Base-by-base conservation (phyloP, 2,113 vertebrate species). In the Morone chrysops region DNA sequence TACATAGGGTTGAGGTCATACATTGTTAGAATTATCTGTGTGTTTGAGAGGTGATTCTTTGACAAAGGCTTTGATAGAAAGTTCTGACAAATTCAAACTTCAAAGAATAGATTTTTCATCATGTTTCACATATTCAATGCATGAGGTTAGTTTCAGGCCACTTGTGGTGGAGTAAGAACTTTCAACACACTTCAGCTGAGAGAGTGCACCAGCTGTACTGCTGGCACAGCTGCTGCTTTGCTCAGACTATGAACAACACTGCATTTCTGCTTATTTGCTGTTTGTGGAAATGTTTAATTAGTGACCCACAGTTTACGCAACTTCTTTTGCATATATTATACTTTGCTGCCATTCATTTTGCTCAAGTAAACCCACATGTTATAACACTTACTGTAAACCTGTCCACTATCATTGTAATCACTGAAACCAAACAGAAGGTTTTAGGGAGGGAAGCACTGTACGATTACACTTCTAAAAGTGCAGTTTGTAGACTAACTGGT, bases 151-250 rank as follows among this genome's bases (percentile, higher is more conserved):
- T 76, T 69, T 68, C 20, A 73, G 65, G 50, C 67, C 43, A 38
- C 40, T 45, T 8, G 6, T 59, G 51, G 72, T n/a, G 50, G 36
- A 82, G 40, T 50, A 40, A 25, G 22, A 71, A 60, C 5, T 4
- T 62, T 14, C 38, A 43, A 17, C 67, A 80, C 72, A 48, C 67
- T 73, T 9, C 17, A 70, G 63, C 51, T 78, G 54, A 73, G 79
- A 47, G 40, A 36, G 76, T 6, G 41, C 5, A 59, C 77, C 80
- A 81, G 84, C 80, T 83, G 72, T 59, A 77, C 50, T 43, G 36
- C 69, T 18, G 50, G 57, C 78, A 14, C 69, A 80, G 78, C 79
- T 80, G 76, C 82, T 78, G 71, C 51, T 84, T 54, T 9, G 18
- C 82, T 71, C 60, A 31, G 48, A 8, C 66, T 87, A 59, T 76